Evolutionary conservation across 2,113 vertebrate species (phyloP).

Genomic region (Puma concolor): DNA sequence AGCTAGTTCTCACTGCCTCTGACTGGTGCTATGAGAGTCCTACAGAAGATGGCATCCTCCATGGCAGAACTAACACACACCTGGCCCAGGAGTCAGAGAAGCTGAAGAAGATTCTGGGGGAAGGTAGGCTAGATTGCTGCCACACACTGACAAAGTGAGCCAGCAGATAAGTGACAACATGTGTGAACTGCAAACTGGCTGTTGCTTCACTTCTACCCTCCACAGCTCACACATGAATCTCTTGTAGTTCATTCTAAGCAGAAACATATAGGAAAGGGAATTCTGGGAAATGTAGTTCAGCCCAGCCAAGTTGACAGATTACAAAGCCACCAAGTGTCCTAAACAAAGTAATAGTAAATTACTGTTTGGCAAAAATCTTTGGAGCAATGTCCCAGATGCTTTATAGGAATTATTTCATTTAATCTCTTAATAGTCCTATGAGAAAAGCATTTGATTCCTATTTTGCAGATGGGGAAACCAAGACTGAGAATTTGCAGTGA

Average conservation of each 20-base stretch:
- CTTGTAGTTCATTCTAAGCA: neutral
- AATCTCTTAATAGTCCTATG: neutral
- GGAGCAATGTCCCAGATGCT: neutral
- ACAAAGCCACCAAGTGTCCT: neutral
- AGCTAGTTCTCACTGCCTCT: neutral
- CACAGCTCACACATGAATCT: neutral
- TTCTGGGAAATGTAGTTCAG: constrained; percentile 4
- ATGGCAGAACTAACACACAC: neutral
- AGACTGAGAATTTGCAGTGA: neutral
- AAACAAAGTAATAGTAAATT: constrained; percentile 22
- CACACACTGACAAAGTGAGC: neutral
- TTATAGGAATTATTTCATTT: neutral
- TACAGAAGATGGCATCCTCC: neutral
- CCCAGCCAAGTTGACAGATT: neutral
- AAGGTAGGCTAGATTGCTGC: neutral
- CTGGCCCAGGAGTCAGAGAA: neutral
- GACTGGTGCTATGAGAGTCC: neutral
- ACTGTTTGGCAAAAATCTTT: constrained; percentile 38
- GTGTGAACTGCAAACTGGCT: neutral
- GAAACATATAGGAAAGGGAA: neutral
- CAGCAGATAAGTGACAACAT: neutral
- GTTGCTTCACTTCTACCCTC: neutral
- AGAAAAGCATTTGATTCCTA: constrained; percentile 15
- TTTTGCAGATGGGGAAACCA: constrained; percentile 26
- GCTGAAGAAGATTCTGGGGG: neutral